Conservation (phyloP, 2,888 invertebrate genomes). For the Nomada goodeniana region DNA sequence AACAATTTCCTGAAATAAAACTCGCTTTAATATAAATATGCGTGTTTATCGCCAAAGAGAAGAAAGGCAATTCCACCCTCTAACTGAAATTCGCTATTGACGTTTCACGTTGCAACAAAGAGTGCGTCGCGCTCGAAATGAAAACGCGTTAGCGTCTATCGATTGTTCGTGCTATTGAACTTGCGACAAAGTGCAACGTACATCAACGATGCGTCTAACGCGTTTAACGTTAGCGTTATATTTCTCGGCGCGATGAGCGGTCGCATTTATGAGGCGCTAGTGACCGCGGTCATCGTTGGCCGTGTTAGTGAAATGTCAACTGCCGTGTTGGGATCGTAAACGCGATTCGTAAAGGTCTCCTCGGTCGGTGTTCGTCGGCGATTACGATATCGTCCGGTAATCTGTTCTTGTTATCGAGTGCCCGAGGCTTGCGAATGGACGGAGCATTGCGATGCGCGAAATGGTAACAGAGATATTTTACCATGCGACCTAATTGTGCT, state of each 20-base stretch:
- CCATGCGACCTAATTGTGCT: background rate
- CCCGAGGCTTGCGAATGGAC: background rate
- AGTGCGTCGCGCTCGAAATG: too few species aligned
- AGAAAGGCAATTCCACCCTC: too few species aligned
- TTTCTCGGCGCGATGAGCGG: slow-evolving; percentile 1
- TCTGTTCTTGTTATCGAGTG: slow-evolving; percentile 17
- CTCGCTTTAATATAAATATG: too few species aligned
- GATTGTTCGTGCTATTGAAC: slow-evolving; percentile 69
- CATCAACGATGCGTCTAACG: slow-evolving; percentile 43
- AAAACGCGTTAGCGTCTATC: slow-evolving; percentile 5
- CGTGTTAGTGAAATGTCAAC: slow-evolving; percentile 43
- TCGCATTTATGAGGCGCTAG: slow-evolving; percentile 5
- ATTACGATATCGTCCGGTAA: slow-evolving; percentile 25
- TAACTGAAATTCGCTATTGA: too few species aligned
- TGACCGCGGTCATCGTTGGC: slow-evolving; percentile 7
- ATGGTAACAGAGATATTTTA: background rate
- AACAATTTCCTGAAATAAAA: too few species aligned
- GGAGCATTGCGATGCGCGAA: background rate
- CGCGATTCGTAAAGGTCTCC: slow-evolving; percentile 38
- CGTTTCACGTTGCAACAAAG: too few species aligned
- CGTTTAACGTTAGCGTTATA: slow-evolving; percentile 37
- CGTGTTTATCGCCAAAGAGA: too few species aligned
- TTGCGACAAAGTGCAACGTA: slow-evolving; percentile 68
- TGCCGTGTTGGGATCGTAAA: slow-evolving; percentile 13
- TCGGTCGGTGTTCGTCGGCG: background rate